phyloP scores from a whole-genome alignment of 1,140 invertebrate species.

The Drosophila orena region DNA sequence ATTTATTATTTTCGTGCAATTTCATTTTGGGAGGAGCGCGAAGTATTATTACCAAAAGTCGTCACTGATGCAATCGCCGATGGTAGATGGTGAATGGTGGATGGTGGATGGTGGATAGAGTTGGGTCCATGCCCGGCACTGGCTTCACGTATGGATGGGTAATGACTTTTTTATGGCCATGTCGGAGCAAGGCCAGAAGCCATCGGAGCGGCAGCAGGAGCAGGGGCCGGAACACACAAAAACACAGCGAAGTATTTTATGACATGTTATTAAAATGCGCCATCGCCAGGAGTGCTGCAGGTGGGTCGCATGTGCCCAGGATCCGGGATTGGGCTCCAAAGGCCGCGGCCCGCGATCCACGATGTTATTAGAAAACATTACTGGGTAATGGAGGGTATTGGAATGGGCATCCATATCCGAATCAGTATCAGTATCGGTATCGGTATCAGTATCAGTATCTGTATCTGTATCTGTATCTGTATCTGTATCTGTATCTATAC shows the following conservation, averaged over 20 bases:
- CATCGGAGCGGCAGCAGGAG: neutral
- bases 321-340: neutral
- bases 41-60: conserved; percentile 55
- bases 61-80: conserved; percentile 48
- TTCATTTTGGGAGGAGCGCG: conserved; percentile 43
- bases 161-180: conserved; percentile 84
- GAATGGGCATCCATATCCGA: too few relatives aligned
- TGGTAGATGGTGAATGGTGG: conserved; percentile 4
- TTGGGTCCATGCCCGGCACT: neutral
- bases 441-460: neutral
- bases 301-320: conserved; percentile 24
- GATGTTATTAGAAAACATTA: conserved; percentile 82
- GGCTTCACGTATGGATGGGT: conserved; percentile 54
- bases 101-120: neutral
- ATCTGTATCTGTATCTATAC: conserved; percentile 9
- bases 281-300: conserved; percentile 42
- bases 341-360: conserved; percentile 17
- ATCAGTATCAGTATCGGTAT: too few relatives aligned
- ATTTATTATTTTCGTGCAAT: conserved; percentile 74
- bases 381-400: neutral
- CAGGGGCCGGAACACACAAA: conserved; percentile 13
- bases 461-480: neutral
- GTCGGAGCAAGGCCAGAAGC: conserved; percentile 33
- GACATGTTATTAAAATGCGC: conserved; percentile 82
- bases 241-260: conserved; percentile 76